Conservation (phyloP, 2,113 vertebrate genomes). For the Macquaria australasica region DNA sequence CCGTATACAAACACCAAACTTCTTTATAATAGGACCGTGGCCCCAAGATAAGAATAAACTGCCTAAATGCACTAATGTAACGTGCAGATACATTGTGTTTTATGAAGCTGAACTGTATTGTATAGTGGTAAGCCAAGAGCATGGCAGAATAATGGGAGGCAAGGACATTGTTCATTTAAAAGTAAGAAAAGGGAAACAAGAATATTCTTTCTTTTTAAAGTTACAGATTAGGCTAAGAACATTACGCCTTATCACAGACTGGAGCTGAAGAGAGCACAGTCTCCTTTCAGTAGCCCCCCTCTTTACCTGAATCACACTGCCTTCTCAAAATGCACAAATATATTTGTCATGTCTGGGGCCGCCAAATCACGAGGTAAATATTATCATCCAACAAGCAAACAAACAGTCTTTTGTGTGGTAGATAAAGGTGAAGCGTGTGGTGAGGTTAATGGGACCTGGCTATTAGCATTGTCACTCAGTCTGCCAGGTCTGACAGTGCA, state of each 20-base stretch:
- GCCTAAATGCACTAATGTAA: slow-evolving; percentile 67
- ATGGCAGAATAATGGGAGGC: slow-evolving; percentile 51
- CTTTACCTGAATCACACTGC: slow-evolving; percentile 58
- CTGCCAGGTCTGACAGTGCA: slow-evolving; percentile 88
- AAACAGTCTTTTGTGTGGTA: slow-evolving; percentile 83
- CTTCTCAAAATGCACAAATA: slow-evolving; percentile 81
- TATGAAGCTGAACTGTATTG: slow-evolving; percentile 66
- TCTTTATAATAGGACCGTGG: slow-evolving; percentile 64
- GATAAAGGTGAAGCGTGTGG: slow-evolving; percentile 85
- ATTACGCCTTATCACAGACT: slow-evolving; percentile 68
- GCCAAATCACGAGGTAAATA: slow-evolving; percentile 83
- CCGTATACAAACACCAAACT: slow-evolving; percentile 62
- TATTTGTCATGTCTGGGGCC: slow-evolving; percentile 82
- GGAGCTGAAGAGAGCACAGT: slow-evolving; percentile 53
- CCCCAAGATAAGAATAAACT: slow-evolving; percentile 72
- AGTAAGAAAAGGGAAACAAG: slow-evolving; percentile 53
- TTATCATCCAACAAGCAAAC: slow-evolving; percentile 87
- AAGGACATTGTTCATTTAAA: slow-evolving; percentile 65
- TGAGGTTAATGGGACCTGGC: slow-evolving; percentile 86
- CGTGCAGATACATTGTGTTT: slow-evolving; percentile 64
- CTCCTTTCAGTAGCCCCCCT: slow-evolving; percentile 37
- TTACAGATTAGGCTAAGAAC: slow-evolving; percentile 67
- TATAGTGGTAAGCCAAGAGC: slow-evolving; percentile 55
- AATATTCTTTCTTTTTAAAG: slow-evolving; percentile 70
- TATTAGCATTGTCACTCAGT: slow-evolving; percentile 94